Percentiles rank a stretch among this genome's conserved stretches.
These are phyloP conservation scores for Romanogobio albipinnatus DNA, from an alignment of 2,113 vertebrate genomes.

Conservation along the genomic window DNA sequence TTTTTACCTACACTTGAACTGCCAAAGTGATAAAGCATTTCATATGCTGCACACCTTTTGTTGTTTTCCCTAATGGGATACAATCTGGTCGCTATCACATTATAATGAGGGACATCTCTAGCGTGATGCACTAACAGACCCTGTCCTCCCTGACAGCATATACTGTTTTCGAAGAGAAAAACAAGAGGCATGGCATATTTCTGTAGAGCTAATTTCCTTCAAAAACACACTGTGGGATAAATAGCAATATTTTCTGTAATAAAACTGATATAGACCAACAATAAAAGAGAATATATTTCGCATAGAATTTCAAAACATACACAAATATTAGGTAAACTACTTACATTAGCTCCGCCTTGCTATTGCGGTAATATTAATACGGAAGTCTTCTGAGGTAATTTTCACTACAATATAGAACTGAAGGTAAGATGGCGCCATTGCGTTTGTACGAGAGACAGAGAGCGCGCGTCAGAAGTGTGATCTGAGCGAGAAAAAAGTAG, in stretches of 20 bases:
- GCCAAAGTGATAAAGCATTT: conserved; percentile 49
- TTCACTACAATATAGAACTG: neutral
- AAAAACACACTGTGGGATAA: neutral
- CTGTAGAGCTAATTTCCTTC: conserved; percentile 57
- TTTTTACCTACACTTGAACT: conserved; percentile 29
- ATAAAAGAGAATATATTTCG: neutral
- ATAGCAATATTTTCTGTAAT: neutral
- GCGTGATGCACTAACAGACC: conserved; percentile 73
- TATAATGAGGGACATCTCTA: conserved; percentile 72
- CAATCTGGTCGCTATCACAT: conserved; percentile 73
- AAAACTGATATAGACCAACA: neutral
- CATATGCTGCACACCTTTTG: conserved; percentile 56
- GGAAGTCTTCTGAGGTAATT: neutral
- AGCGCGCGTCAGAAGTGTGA: neutral
- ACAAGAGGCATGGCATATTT: conserved; percentile 63
- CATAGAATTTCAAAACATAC: neutral
- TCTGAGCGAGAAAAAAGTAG: neutral
- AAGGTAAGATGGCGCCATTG: neutral
- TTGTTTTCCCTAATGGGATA: conserved; percentile 71
- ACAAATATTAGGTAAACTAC: neutral
- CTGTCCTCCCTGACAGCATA: conserved; percentile 56
- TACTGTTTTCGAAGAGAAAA: conserved; percentile 67
- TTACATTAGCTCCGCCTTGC: neutral
- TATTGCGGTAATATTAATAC: neutral
- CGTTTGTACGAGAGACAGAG: neutral